These are phyloP conservation scores for Proisotoma minuta DNA, from an alignment of 2,888 invertebrate species.

Conservation along the genomic window DNA sequence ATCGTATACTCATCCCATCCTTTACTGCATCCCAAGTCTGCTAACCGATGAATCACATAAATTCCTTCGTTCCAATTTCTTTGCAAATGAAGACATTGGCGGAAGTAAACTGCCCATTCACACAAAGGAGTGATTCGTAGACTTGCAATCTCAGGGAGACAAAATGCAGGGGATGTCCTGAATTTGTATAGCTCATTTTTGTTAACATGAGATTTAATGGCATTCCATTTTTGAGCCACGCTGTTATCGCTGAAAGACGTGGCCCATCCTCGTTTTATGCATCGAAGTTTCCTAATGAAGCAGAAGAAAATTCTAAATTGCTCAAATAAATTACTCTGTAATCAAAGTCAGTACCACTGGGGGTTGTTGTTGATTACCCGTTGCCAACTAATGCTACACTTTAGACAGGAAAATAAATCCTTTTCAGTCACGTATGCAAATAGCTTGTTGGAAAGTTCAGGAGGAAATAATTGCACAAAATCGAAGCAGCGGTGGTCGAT, in stretches of 20 bases:
- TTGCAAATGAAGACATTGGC: conserved; percentile 19
- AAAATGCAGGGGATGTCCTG: conserved; percentile 18
- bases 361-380: conserved; percentile 23
- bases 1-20: background rate
- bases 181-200: background rate
- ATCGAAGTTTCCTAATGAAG: conserved; percentile 13
- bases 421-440: conserved; percentile 23
- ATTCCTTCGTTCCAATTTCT: conserved; percentile 25
- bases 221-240: conserved; percentile 10
- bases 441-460: conserved; percentile 18
- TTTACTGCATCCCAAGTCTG: background rate
- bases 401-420: conserved; percentile 22
- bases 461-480: conserved; percentile 17
- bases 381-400: conserved; percentile 19
- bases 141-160: conserved; percentile 6
- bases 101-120: conserved; percentile 26
- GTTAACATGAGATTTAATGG: conserved; percentile 11
- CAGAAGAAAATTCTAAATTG: background rate
- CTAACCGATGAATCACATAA: conserved; percentile 17
- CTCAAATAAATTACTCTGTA: background rate
- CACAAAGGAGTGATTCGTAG: conserved; percentile 7
- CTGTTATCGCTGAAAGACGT: background rate
- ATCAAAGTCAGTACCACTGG: conserved; percentile 29
- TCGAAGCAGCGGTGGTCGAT: conserved; percentile 3
- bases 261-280: conserved; percentile 11